These are phyloP conservation scores for Ptychobarbus kaznakovi DNA, from an alignment of 2,797 vertebrate genomes.

Conservation along the genomic window DNA sequence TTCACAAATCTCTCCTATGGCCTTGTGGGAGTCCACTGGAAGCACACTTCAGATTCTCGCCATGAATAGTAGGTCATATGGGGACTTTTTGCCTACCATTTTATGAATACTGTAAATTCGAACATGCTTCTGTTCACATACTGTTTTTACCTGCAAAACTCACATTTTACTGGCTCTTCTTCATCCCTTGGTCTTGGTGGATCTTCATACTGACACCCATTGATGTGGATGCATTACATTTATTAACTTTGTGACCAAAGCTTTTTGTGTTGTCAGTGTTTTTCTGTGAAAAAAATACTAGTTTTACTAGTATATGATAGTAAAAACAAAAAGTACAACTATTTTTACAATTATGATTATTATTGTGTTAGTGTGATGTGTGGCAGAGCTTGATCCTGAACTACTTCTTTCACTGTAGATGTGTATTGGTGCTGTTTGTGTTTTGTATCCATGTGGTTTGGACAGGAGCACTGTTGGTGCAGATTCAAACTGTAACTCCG, in stretches of 20 bases:
- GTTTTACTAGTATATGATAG: not conserved
- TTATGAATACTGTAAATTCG: too few species aligned
- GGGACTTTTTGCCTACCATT: too few species aligned
- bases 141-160: not conserved
- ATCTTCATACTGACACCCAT: not conserved
- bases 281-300: not conserved
- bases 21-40: too few species aligned
- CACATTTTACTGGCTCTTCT: not conserved
- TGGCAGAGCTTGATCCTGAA: not conserved
- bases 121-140: too few species aligned
- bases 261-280: not conserved
- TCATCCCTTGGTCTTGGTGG: not conserved
- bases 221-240: not conserved
- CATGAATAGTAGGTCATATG: too few species aligned
- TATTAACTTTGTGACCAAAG: not conserved
- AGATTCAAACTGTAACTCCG: not conserved
- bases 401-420: not conserved
- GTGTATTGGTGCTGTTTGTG: conserved; percentile 13
- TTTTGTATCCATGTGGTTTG: conserved; percentile 6
- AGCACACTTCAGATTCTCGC: too few species aligned
- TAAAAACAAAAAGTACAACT: too few species aligned
- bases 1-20: too few species aligned
- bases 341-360: not conserved
- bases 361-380: not conserved
- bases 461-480: conserved; percentile 20